Conservation (phyloP, 2,113 vertebrate genomes). For the Guaruba guarouba region DNA sequence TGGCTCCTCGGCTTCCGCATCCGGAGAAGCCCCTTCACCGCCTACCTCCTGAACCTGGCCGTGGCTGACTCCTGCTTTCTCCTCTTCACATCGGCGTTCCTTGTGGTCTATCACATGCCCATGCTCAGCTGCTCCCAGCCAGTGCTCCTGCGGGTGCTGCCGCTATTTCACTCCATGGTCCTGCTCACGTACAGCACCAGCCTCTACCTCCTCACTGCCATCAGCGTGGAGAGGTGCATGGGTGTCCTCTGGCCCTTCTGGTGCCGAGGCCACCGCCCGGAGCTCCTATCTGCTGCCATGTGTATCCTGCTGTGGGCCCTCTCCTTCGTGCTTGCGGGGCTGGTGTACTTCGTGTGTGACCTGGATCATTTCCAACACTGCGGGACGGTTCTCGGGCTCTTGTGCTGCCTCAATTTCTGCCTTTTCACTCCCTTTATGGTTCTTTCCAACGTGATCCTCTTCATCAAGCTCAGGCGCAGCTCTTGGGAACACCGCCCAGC, state of each 20-base stretch:
- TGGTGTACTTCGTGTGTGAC: background rate
- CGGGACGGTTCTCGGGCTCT: background rate
- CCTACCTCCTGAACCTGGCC: constrained; percentile 27
- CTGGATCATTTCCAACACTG: background rate
- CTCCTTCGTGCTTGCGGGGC: background rate
- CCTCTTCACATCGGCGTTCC: background rate
- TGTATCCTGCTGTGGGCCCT: constrained; percentile 21
- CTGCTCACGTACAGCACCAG: background rate
- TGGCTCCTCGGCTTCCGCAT: constrained; percentile 12
- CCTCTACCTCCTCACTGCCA: constrained; percentile 8
- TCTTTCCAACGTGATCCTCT: background rate
- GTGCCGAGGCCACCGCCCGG: background rate
- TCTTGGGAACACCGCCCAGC: background rate
- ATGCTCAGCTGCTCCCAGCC: background rate
- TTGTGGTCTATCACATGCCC: background rate
- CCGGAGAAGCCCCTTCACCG: background rate
- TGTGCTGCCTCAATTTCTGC: constrained; percentile 21
- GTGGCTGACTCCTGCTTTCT: constrained; percentile 13
- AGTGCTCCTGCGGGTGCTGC: background rate
- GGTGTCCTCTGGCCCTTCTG: constrained; percentile 43
- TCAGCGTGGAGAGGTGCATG: constrained; percentile 24
- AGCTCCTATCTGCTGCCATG: background rate
- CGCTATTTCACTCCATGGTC: background rate
- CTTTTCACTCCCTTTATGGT: constrained; percentile 9
- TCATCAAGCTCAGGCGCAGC: background rate